Evolutionary conservation across 2,113 vertebrate species (phyloP).

Genomic region (Albula glossodonta): DNA sequence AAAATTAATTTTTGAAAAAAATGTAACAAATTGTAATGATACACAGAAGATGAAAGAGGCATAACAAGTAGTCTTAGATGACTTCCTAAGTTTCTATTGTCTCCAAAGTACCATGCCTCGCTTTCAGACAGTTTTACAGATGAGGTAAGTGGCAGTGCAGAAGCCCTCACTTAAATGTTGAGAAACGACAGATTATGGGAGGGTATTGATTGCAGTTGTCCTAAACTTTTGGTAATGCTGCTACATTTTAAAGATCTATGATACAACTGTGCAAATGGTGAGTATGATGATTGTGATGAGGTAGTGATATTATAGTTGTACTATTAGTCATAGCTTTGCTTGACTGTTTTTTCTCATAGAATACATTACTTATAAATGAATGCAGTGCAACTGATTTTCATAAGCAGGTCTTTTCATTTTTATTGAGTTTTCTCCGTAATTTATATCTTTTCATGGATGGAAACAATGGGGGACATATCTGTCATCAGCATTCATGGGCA

Average conservation of each 20-base stretch:
- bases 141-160: too few relatives aligned
- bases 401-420: background rate
- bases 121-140: background rate
- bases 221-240: too few relatives aligned
- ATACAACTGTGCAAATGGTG: too few relatives aligned
- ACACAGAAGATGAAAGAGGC: background rate
- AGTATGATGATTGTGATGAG: too few relatives aligned
- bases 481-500: background rate
- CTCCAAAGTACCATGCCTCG: background rate
- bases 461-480: background rate
- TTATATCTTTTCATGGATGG: background rate
- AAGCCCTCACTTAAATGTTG: background rate
- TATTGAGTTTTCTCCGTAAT: background rate
- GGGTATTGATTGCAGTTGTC: background rate
- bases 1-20: background rate
- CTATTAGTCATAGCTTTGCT: background rate
- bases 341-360: background rate
- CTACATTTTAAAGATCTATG: too few relatives aligned
- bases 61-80: background rate
- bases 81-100: background rate
- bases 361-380: background rate
- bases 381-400: background rate
- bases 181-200: background rate
- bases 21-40: too few relatives aligned
- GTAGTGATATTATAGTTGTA: background rate